Evolutionary conservation across 2,888 invertebrate species (phyloP).

Genomic region (Hydrotaea diabolus): DNA sequence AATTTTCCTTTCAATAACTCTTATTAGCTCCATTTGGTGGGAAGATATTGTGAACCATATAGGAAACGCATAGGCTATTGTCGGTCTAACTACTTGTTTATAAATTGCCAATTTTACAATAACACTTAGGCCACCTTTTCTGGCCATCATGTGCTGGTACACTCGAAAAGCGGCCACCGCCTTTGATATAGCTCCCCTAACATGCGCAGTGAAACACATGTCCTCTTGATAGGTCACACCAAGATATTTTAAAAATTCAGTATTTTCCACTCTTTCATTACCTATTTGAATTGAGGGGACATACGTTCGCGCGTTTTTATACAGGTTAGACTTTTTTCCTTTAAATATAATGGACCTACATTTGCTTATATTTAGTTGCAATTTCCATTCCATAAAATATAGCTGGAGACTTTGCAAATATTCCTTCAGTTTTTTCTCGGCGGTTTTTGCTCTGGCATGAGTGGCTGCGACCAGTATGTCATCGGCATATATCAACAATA

Average conservation of each 20-base stretch:
- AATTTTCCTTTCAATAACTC: not conserved
- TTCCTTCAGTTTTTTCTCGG: not conserved
- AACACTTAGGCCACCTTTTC: not conserved
- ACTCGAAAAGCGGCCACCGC: not conserved
- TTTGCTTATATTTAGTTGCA: not conserved
- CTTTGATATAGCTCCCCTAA: not conserved
- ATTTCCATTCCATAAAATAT: not conserved
- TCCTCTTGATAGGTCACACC: not conserved
- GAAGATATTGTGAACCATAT: slow-evolving; percentile 23
- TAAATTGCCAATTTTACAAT: not conserved
- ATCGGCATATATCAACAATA: too few relatives aligned
- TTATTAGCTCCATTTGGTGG: not conserved
- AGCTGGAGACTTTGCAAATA: not conserved
- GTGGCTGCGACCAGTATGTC: too few relatives aligned
- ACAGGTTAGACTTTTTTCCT: not conserved
- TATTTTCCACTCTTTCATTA: not conserved
- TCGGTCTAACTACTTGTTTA: slow-evolving; percentile 1
- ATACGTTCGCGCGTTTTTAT: not conserved
- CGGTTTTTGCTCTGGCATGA: not conserved
- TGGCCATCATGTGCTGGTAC: not conserved
- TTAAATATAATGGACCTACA: not conserved
- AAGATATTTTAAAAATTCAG: not conserved
- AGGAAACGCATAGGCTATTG: slow-evolving; percentile 6
- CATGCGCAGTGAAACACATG: not conserved
- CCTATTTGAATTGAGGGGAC: not conserved